Evolutionary conservation across 2,113 vertebrate species (phyloP), one percentile per base, ranked within the genome.

Genomic region (Donacobius atricapilla): DNA sequence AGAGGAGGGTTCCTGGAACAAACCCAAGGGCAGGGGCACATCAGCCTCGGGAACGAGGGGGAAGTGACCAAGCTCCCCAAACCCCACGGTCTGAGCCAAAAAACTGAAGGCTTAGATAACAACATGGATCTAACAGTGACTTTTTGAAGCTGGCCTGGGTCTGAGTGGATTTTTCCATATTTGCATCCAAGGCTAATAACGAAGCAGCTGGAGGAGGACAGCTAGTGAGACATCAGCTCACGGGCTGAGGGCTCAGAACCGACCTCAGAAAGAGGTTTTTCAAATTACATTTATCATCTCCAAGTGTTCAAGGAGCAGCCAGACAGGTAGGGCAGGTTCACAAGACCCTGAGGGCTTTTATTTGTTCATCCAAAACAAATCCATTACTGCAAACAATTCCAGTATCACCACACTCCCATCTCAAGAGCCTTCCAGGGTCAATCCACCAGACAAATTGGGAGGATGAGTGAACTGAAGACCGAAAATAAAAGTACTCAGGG

Each of bases 11-110:
- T 45, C 69, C 35, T 6, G 22, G 20, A 83, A 54, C 47, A 50
- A 33, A 73, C 13, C 37, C 33, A 8, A 66, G 76, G 27, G 45
- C 35, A 53, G 40, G 57, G 30, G 44, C 61, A 64, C 0, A 0
- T 3, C 54, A 45, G 35, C 35, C 64, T 65, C 28, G 0, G 60
- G 11, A 76, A 42, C 0, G 2, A 61, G 64, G 0, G 1, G 42
- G 16, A 48, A 58, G 37, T 1, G 83, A 24, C 37, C 3, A 57
- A 80, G 17, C 50, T 72, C 37, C 64, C 76, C 45, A 70, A 50
- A 53, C 10, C 35, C 31, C 54, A 18, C 20, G 10, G 35, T 0
- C 30, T 2, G 10, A 56, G 47, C 66, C 65, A 63, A 25, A 0
- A 0, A 3, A 12, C 39, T 2, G 3, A 53, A 37, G 18, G 21